Conservation (phyloP, 2,113 vertebrate species). For the Silurus meridionalis region DNA sequence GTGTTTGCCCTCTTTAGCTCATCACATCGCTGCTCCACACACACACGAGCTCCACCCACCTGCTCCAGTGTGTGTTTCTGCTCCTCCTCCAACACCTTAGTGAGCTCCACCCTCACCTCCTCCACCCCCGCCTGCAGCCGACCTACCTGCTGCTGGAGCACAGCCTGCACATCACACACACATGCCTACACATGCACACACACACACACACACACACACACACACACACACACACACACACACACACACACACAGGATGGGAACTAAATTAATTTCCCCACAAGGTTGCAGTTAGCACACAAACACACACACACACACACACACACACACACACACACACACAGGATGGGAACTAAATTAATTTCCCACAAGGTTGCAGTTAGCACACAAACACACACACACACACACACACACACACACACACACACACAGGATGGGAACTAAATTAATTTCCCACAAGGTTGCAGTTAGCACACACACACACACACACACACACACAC, state of each 20-base stretch:
- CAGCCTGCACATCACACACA: conserved; percentile 72
- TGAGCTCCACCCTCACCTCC: conserved; percentile 70
- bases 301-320: neutral
- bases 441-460: too few relatives aligned
- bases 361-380: too few relatives aligned
- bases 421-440: neutral
- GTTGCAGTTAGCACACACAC: too few relatives aligned
- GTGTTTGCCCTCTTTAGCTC: conserved; percentile 74
- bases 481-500: neutral
- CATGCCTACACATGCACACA: conserved; percentile 68
- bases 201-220: conserved; percentile 15
- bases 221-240: too few relatives aligned
- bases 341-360: neutral
- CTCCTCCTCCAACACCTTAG: conserved; percentile 76
- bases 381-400: neutral
- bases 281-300: too few relatives aligned
- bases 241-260: too few relatives aligned
- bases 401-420: neutral
- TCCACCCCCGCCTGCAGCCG: conserved; percentile 71
- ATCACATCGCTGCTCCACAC: conserved; percentile 72
- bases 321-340: neutral
- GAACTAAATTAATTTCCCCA: too few relatives aligned
- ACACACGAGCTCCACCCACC: conserved; percentile 74
- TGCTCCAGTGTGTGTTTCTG: conserved; percentile 73
- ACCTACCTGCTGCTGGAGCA: conserved; percentile 75